Conservation (phyloP, 92 coral and sea anemone genomes). For the Palythoa grandiflora region DNA sequence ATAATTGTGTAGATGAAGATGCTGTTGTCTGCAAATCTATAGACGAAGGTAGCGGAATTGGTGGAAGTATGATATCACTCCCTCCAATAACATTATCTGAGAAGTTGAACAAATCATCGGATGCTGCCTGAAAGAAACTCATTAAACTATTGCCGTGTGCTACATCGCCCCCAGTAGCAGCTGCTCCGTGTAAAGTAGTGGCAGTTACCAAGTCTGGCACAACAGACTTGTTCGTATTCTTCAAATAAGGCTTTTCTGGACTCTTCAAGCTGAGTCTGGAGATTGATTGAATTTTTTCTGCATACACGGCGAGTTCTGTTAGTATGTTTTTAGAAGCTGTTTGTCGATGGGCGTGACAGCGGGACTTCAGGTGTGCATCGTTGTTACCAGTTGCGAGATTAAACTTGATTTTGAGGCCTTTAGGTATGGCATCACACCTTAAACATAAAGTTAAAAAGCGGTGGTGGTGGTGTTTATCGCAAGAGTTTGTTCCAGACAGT, state of each 20-base stretch:
- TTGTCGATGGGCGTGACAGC: constrained; percentile 29
- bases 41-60: background rate
- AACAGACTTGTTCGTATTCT: background rate
- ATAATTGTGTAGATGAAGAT: background rate
- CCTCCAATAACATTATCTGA: background rate
- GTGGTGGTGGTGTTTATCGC: constrained; percentile 41
- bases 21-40: background rate
- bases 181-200: background rate
- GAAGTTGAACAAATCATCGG: background rate
- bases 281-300: background rate
- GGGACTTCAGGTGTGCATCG: constrained; percentile 5
- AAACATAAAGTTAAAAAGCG: constrained; percentile 39
- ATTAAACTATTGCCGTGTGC: background rate
- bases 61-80: background rate
- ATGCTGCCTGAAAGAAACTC: background rate
- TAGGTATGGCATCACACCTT: constrained; percentile 29
- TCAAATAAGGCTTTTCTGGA: background rate
- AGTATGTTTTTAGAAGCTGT: constrained; percentile 38
- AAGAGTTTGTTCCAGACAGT: constrained; percentile 40
- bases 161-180: background rate
- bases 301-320: constrained; percentile 17
- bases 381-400: constrained; percentile 37
- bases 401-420: constrained; percentile 34
- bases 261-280: background rate
- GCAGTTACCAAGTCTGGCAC: background rate